Evolutionary conservation across 2,888 invertebrate species (phyloP).

Genomic region (Pterobdella sp.): DNA sequence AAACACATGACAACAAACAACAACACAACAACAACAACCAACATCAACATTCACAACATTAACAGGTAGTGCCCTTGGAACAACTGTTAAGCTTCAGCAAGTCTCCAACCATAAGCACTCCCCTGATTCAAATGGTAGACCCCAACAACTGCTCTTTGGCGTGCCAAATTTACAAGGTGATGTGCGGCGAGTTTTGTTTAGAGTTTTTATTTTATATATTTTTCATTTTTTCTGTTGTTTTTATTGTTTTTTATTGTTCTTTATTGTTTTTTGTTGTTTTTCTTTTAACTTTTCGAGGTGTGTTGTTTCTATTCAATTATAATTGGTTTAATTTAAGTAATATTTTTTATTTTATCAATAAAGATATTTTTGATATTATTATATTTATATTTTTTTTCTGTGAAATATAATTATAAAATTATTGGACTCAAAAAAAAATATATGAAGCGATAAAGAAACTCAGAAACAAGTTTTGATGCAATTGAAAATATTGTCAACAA

Average conservation of each 20-base stretch:
- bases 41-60: background rate
- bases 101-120: slow-evolving; percentile 5
- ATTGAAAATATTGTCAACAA: too few relatives aligned
- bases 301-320: too few relatives aligned
- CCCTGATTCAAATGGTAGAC: slow-evolving; percentile 88
- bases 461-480: too few relatives aligned
- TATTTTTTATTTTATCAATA: too few relatives aligned
- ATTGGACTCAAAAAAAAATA: too few relatives aligned
- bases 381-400: background rate
- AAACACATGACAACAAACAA: background rate
- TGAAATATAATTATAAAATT: background rate
- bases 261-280: background rate
- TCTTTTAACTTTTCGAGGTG: background rate
- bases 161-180: slow-evolving; percentile 57
- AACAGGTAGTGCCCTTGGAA: slow-evolving; percentile 69
- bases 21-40: background rate
- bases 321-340: too few relatives aligned
- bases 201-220: background rate
- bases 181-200: background rate
- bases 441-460: too few relatives aligned
- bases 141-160: slow-evolving; percentile 84
- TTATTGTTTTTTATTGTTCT: background rate
- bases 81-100: slow-evolving; percentile 54
- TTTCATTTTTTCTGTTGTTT: background rate
- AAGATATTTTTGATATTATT: background rate